Conservation (phyloP, 23 tunicate genomes). For the Clavelina lepadiformis region DNA sequence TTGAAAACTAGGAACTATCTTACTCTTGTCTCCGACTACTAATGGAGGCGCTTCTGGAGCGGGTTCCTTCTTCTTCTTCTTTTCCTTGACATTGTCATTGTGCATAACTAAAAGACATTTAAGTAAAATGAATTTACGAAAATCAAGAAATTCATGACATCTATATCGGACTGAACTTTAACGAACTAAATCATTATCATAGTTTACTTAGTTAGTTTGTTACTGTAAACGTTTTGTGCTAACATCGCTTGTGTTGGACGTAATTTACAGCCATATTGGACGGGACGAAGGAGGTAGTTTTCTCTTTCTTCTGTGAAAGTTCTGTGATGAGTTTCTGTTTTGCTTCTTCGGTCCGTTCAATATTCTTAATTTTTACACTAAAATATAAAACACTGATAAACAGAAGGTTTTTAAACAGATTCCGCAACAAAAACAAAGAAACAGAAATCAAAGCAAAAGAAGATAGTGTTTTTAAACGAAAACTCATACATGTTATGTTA, state of each 20-base stretch:
- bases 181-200: no score
- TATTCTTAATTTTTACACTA: slow-evolving; percentile 82
- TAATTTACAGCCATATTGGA: slow-evolving; percentile 89
- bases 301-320: slow-evolving; percentile 53
- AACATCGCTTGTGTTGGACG: slow-evolving; percentile 86
- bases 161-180: no score
- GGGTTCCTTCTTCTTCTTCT: slow-evolving; percentile 37
- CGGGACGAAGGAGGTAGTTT: slow-evolving; percentile 67
- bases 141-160: no score
- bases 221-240: background rate
- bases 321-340: slow-evolving; percentile 63
- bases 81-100: slow-evolving; percentile 16
- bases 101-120: no score
- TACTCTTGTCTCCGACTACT: slow-evolving; percentile 79
- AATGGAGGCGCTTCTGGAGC: slow-evolving; percentile 38
- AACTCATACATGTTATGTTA: no score
- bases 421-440: background rate
- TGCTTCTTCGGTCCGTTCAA: slow-evolving; percentile 95
- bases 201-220: background rate
- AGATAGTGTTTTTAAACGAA: background rate
- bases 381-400: background rate
- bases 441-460: background rate
- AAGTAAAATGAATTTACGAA: no score
- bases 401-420: no score
- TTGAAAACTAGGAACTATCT: background rate